Evolutionary conservation across 2,113 vertebrate species (phyloP).

Genomic region (Pan troglodytes): NHGRI_mPanTro3-v2.1_pri NC_072401.2:2824501-2825000

Average conservation of each 20-base stretch:
- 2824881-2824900: neutral
- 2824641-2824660: neutral
- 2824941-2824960: neutral
- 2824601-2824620: neutral
- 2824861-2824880: neutral
- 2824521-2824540: neutral
- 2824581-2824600: neutral
- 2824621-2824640: neutral
- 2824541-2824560: neutral
- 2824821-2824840: neutral
- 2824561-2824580: neutral
- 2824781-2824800: neutral
- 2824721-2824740: neutral
- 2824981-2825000: neutral
- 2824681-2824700: neutral
- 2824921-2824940: no score
- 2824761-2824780: neutral
- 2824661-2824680: neutral
- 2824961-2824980: neutral
- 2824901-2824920: neutral
- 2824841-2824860: neutral
- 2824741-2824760: neutral
- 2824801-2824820: neutral
- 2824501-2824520: neutral
- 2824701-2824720: neutral